Base-by-base conservation (phyloP, 2,113 vertebrate genomes). In the Eudorcas thomsonii region DNA sequence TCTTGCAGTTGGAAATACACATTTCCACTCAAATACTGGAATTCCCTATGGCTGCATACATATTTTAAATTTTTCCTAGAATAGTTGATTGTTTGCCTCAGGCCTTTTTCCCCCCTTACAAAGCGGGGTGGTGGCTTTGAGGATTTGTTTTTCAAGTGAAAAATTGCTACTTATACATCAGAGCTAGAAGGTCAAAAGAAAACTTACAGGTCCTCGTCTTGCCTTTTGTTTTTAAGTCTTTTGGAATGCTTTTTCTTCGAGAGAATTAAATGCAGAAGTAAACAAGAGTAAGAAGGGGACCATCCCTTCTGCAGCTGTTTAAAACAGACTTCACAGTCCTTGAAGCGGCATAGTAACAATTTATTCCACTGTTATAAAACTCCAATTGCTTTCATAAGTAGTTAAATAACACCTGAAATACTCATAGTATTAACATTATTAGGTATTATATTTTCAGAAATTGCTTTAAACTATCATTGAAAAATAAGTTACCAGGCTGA, bases 1-100 rank as follows among this genome's bases (percentile, higher is more conserved):
- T 90, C 60, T 94, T 96, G 88, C 62, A 92, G 84, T 96, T 82
- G 91, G 50, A 98, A 97, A 12, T 94, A 4, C n/a, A 13, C 67
- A 59, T 98, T 98, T 98, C 94, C 60, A 92, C 64, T 97, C 89
- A 97, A 96, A 89, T 92, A 87, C 94, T 96, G 91, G 85, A 97
- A 98, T 97, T 98, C 86, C 96, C 39, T 94, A 43, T 98, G 96
- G 97, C 88, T 98, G 84, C 96, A 98, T 91, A 88, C 60, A 97
- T 98, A 96, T 98, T 98, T 98, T 95, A 91, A 97, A 97, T 55
- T 97, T 97, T 98, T 98, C 71, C 92, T 95, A 94, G 81, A 98
- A 97, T 91, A 98, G 83, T 95, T 98, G 84, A 95, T 98, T 90
- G 9, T 95, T 98, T 98, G 93, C 96, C 97, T 98, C 43, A 0